Evolutionary conservation across 2,888 invertebrate genomes (phyloP), one percentile per base, ranked within the genome.

Genomic region (Oscheius sp.): DNA sequence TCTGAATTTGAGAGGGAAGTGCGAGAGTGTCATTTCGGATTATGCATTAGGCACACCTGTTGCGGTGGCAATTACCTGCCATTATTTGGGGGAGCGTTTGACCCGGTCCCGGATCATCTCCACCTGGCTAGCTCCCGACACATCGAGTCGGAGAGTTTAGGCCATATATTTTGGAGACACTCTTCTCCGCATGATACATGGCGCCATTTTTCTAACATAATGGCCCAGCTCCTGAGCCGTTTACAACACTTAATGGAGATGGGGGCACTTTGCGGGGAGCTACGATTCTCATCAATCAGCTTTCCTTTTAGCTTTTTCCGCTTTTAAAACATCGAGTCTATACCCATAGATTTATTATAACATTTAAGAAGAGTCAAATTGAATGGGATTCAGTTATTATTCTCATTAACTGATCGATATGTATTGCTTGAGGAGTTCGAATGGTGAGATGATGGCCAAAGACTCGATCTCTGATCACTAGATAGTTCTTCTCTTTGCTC

Each of bases 11-110:
- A n/a, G n/a, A n/a, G n/a, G n/a, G 42, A 42, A 20, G 15, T 42
- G 42, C 42, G 42, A 42, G 42, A 42, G 42, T 42, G 42, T 42
- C 42, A 42, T 15, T 15, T 20, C 42, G n/a, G 4, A 42, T 57
- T 57, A 57, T 20, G 57, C 57, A 57, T 57, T 57, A 37, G 57
- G 57, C 39, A 57, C n/a, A 57, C 57, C 34, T 34, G 57, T 57
- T 34, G 57, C 57, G 37, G 37, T 57, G 57, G 57, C 57, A 57
- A 57, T 57, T 57, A 57, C 25, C 15, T 34, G 31, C 17, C n/a
- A n/a, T n/a, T n/a, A n/a, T n/a, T n/a, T n/a, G n/a, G n/a, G n/a
- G n/a, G n/a, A n/a, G n/a, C n/a, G n/a, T n/a, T 57, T 33, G 20
- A 37, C 57, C 34, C 57, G 23, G 10, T 23, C 57, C 57, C 37